These are phyloP conservation scores for Aporophyla lueneburgensis DNA, from an alignment of 2,888 invertebrate genomes.

Conservation along the genomic window DNA sequence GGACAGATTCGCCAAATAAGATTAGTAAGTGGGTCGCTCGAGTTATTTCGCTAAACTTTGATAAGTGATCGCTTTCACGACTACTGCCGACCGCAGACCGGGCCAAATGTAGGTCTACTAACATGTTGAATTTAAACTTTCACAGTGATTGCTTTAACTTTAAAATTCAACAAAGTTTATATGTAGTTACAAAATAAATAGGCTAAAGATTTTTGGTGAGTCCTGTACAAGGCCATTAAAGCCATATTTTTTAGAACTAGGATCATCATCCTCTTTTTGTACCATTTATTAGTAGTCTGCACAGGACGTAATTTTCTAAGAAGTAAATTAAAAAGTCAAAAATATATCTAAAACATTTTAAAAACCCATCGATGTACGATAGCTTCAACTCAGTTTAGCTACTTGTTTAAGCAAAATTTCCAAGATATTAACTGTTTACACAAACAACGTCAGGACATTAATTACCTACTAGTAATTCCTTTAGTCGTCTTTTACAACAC, in stretches of 20 bases:
- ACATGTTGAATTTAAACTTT: slow-evolving; percentile 3
- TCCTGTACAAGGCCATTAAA: background rate
- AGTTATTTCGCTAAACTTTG: slow-evolving; percentile 18
- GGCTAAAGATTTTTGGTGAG: background rate
- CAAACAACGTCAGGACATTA: no score
- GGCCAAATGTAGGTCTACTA: background rate
- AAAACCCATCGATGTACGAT: background rate
- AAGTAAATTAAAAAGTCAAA: background rate
- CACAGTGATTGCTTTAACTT: background rate
- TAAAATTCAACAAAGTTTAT: background rate
- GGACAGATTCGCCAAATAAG: slow-evolving; percentile 37
- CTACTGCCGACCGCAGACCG: slow-evolving; percentile 1
- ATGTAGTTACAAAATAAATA: background rate
- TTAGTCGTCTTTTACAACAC: no score
- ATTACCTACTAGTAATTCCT: no score
- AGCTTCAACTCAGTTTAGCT: background rate
- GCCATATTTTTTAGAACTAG: background rate
- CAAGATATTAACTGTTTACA: no score
- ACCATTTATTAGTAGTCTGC: background rate
- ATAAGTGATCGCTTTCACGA: slow-evolving; percentile 26
- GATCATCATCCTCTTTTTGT: background rate
- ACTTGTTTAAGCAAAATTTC: no score
- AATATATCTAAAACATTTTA: background rate
- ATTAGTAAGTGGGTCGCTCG: slow-evolving; percentile 30
- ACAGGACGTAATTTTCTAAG: background rate